Conservation (phyloP, 2,797 vertebrate genomes). For the Gymnodraco acuticeps region DNA sequence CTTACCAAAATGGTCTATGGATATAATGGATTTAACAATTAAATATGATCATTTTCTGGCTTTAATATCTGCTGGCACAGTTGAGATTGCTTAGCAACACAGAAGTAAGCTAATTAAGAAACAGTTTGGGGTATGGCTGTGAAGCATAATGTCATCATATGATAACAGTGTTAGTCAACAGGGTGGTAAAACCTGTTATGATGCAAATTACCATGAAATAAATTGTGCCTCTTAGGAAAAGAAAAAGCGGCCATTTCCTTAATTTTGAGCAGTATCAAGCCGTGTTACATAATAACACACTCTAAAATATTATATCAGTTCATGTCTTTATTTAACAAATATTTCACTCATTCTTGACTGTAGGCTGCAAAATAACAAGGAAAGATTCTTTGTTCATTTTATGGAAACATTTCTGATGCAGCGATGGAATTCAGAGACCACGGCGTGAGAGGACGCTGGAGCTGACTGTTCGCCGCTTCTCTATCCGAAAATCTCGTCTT, state of each 20-base stretch:
- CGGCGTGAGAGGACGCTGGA: too few relatives aligned
- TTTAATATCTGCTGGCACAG: conserved; percentile 33
- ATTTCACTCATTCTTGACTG: conserved; percentile 3
- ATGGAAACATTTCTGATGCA: neutral
- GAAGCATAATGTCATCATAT: conserved; percentile 53
- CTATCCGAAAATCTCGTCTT: too few relatives aligned
- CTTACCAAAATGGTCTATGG: conserved; percentile 11
- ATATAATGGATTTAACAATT: conserved; percentile 36
- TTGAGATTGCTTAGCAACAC: conserved; percentile 64
- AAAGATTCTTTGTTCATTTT: neutral
- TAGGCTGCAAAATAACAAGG: neutral
- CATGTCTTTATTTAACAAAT: neutral
- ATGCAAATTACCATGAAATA: conserved; percentile 56
- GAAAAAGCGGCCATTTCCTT: conserved; percentile 13
- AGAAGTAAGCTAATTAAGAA: conserved; percentile 61
- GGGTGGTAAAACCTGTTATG: conserved; percentile 46
- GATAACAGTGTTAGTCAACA: conserved; percentile 60
- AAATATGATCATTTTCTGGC: conserved; percentile 39
- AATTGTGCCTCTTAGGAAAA: conserved; percentile 24
- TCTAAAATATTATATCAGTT: neutral
- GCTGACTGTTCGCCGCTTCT: too few relatives aligned
- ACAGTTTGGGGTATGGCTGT: conserved; percentile 50
- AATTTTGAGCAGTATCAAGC: neutral
- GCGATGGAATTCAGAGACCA: conserved; percentile 20
- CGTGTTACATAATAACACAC: conserved; percentile 1